phyloP scores from a whole-genome alignment of 2,888 invertebrate species.

The Megalurothrips usitatus region DNA sequence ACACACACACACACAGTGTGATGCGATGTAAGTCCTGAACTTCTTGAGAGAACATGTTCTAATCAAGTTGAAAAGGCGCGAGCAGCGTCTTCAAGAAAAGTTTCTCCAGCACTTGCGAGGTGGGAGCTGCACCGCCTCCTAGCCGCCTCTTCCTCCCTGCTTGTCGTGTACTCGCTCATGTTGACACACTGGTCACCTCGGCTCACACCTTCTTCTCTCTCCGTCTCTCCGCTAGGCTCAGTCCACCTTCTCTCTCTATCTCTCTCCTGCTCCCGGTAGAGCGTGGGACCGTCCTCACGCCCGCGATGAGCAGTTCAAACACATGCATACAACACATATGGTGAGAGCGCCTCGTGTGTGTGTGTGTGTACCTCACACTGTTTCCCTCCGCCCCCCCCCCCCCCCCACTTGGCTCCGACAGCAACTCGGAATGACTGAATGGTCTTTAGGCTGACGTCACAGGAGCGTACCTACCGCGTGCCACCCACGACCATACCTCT shows the following conservation, averaged over 20 bases:
- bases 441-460: slow-evolving; percentile 10
- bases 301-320: slow-evolving; percentile 19
- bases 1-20: too few relatives aligned
- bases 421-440: neutral
- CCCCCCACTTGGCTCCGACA: too few relatives aligned
- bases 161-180: neutral
- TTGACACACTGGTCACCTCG: slow-evolving; percentile 20
- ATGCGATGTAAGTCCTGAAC: too few relatives aligned
- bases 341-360: neutral
- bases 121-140: neutral
- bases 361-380: neutral
- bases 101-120: slow-evolving; percentile 17
- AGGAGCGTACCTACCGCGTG: neutral
- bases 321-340: neutral
- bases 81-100: neutral
- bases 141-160: too few relatives aligned
- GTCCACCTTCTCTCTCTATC: neutral
- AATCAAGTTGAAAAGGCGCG: slow-evolving; percentile 3
- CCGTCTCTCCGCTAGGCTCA: neutral
- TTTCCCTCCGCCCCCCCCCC: neutral
- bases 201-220: neutral
- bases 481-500: too few relatives aligned
- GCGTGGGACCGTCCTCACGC: neutral
- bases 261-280: neutral
- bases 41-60: neutral